These are phyloP conservation scores for Julus scandinavius DNA, from an alignment of 2,888 invertebrate species.

Conservation along the genomic window DNA sequence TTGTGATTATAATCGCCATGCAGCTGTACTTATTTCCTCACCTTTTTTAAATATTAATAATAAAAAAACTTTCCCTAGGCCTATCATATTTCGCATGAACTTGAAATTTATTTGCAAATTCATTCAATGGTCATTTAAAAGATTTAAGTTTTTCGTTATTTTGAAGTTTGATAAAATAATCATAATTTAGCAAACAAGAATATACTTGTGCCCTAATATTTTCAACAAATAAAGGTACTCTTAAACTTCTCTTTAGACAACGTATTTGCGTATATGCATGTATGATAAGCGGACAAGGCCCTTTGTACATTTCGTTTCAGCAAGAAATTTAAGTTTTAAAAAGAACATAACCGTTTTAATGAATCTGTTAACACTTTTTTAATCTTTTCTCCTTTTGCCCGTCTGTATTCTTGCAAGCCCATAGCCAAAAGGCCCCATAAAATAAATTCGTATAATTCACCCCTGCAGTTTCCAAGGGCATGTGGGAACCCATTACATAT, in stretches of 20 bases:
- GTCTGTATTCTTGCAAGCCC: background rate
- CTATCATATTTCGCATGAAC: background rate
- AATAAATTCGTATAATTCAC: background rate
- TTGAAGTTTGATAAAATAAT: too few species aligned
- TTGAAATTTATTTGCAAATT: background rate
- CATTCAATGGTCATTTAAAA: background rate
- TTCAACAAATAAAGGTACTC: too few species aligned
- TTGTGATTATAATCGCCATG: conserved; percentile 14
- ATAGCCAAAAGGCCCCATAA: conserved; percentile 5
- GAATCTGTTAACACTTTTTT: background rate
- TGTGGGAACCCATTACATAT: background rate
- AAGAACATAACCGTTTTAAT: background rate
- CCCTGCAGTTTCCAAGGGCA: background rate
- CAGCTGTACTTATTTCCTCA: conserved; percentile 30
- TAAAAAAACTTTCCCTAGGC: background rate
- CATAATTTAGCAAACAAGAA: too few species aligned
- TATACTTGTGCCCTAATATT: too few species aligned
- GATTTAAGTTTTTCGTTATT: too few species aligned
- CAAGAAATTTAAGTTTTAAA: background rate
- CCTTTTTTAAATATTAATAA: conserved; percentile 9
- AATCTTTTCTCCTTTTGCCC: background rate
- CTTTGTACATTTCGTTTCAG: too few species aligned
- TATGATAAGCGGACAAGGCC: too few species aligned
- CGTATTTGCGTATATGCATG: too few species aligned
- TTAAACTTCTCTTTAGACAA: too few species aligned